Evolutionary conservation across 2,888 invertebrate genomes (phyloP), one percentile per base, ranked within the genome.

Genomic region (Oxystoma pomonae): DNA sequence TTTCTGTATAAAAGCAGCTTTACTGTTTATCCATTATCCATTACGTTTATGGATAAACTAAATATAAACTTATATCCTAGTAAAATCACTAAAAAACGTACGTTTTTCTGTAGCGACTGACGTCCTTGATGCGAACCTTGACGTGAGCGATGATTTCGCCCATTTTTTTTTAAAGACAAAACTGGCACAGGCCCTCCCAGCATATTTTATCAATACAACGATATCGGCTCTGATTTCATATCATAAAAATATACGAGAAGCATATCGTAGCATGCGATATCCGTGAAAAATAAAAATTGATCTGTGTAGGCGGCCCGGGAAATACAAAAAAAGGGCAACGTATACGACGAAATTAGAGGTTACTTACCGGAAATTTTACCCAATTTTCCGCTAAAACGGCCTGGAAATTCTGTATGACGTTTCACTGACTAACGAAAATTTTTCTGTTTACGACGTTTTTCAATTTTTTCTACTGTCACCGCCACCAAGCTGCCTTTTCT

Each of bases 351-450:
- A 64, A 57, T 57, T 61, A 20, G 9, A 62, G 12, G 12, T 35
- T 73, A 80, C 80, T 80, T 75, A 80, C 80, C 78, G 78, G 77
- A 75, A 79, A 78, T 79, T 79, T 77, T 75, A 71, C 71, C 68
- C 67, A 72, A 69, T 73, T 73, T 74, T 72, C 72, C 69, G 67
- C 69, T 67, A 65, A 71, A 66, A 64, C 65, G 67, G 67, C 68
- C 70, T 68, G 68, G 70, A 69, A 68, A 67, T 71, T 69, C 65
- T 64, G 65, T 67, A 65, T 69, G 69, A 71, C 70, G 71, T 73
- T 73, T 74, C 72, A 74, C 75, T n/a, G 73, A 71, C 72, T 72
- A 72, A 69, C 70, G 73, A 72, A 65, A 52, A 65, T 68, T 73
- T 69, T 74, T 73, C 77, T 76, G 75, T 77, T 77, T 73, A 72